Base-by-base conservation (phyloP, 1,140 invertebrate species). In the Bombus affinis region DNA sequence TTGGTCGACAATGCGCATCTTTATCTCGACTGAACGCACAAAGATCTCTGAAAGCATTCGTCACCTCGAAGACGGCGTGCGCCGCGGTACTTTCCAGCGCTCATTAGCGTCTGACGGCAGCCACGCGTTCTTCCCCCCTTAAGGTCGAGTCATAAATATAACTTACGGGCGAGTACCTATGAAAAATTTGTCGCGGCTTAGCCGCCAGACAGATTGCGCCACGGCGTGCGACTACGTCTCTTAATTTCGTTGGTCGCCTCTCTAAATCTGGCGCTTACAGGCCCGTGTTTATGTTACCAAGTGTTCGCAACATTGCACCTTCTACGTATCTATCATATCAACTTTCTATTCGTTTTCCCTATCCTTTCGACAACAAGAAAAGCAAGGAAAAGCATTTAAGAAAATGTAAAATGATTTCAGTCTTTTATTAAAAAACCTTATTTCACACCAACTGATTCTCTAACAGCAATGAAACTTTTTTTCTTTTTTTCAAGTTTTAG, bases 121-220 rank as follows among this genome's bases (percentile, higher is more conserved):
- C 83, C 89, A 90, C 89, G 87, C 89, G 89, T 87, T 87, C 47
- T 53, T 53, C 47, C 57, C 72, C 82, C 86, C 86, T 87, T 90
- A 92, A 93, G 92, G 88, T 85, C 81, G 88, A 86, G 88, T 92
- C 92, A 93, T 92, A 93, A 92, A 92, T 93, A 92, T 92, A 89
- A 91, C 90, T 85, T 85, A 76, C 76, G 86, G 79, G 86, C 89
- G 91, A 88, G 90, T 91, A 91, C 81, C 82, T 92, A 93, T 92
- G 91, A 92, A 93, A 92, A 92, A 92, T 93, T 89, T 91, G 86
- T 87, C 87, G 86, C 86, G 85, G 88, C 88, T 90, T 90, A 91
- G 79, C 88, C 79, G 66, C 86, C 88, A 91, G 83, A 90, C 90
- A 89, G 81, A 85, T 90, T 89, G 84, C 87, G 28, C 77, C 85